Base-by-base conservation (phyloP, 2,888 invertebrate genomes). In the Graphium colonna region DNA sequence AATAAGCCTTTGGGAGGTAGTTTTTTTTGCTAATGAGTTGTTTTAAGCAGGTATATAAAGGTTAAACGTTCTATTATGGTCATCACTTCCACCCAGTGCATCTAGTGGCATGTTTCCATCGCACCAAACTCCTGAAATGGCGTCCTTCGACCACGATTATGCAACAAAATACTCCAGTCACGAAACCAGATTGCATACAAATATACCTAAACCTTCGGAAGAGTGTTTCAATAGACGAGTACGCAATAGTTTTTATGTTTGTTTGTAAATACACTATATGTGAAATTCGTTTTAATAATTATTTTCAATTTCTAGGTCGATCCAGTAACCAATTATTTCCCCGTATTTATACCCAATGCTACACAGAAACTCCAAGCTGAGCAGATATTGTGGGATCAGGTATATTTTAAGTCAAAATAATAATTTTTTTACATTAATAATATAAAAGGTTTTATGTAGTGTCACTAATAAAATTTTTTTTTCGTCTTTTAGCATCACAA, bases 21-120 rank as follows among this genome's bases (percentile, higher is more conserved):
- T 28, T 43, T 36, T 42, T 42, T 26, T 44, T 8, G 28, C 45
- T 56, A 58, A 58, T 58, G 53, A 56, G 49, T 13, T 39, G 42
- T 10, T 40, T 39, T 10, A 12, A 36, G 15, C 46, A 43, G 36
- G 46, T 56, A 56, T 59, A 56, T 49, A 59, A 56, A 47, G 41
- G 50, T 50, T 48, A 51, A 52, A 44, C 13, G 40, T 10, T 16
- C 26, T 10, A 39, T 40, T 9, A n/a, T 18, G 2, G 2, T 4
- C 21, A 49, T 40, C 53, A 54, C 44, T 49, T 28, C 33, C 28
- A 38, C 38, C 45, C 50, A 51, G 55, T 55, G 41, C n/a, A 16
- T 26, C 36, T 26, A 33, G 41, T 38, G 47, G 46, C 1, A 55
- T 41, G 46, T 51, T 42, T 9, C 33, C 31, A 13, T 16, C 28